phyloP scores from a whole-genome alignment of 92 coral and sea anemone species.

The Siderastrea siderea region DNA sequence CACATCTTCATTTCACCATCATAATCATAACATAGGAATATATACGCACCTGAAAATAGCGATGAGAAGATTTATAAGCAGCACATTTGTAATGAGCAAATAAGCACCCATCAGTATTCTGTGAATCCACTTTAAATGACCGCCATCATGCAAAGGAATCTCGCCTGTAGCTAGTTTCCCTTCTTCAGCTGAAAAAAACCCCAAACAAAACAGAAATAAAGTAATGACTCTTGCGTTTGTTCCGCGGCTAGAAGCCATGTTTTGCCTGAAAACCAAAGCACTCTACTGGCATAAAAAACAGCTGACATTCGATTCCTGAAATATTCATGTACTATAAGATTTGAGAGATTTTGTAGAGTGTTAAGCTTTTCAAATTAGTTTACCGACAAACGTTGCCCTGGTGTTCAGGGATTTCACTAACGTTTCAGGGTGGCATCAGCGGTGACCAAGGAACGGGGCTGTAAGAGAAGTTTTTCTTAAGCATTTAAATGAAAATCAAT shows the following conservation, averaged over 20 bases:
- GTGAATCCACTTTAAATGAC: slow-evolving; percentile 63
- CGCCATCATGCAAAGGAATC: slow-evolving; percentile 53
- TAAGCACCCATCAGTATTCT: slow-evolving; percentile 59
- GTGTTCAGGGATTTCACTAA: too few relatives aligned
- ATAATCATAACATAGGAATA: background rate
- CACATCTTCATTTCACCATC: too few relatives aligned
- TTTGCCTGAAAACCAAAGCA: background rate
- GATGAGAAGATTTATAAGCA: slow-evolving; percentile 65
- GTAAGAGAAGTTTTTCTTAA: too few relatives aligned
- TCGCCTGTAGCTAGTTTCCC: slow-evolving; percentile 68
- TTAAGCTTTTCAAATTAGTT: too few relatives aligned
- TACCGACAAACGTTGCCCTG: too few relatives aligned
- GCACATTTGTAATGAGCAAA: slow-evolving; percentile 58
- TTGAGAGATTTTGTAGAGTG: too few relatives aligned
- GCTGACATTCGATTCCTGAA: too few relatives aligned
- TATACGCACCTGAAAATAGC: slow-evolving; percentile 59
- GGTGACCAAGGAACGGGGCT: too few relatives aligned
- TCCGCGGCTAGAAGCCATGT: background rate
- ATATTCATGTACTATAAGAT: too few relatives aligned
- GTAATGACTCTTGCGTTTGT: background rate
- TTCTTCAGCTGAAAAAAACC: slow-evolving; percentile 47
- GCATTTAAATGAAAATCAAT: too few relatives aligned
- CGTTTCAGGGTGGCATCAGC: too few relatives aligned
- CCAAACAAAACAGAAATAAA: background rate
- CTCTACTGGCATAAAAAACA: too few relatives aligned